Conservation (phyloP, 2,797 vertebrate genomes). For the Siniperca scherzeri region DNA sequence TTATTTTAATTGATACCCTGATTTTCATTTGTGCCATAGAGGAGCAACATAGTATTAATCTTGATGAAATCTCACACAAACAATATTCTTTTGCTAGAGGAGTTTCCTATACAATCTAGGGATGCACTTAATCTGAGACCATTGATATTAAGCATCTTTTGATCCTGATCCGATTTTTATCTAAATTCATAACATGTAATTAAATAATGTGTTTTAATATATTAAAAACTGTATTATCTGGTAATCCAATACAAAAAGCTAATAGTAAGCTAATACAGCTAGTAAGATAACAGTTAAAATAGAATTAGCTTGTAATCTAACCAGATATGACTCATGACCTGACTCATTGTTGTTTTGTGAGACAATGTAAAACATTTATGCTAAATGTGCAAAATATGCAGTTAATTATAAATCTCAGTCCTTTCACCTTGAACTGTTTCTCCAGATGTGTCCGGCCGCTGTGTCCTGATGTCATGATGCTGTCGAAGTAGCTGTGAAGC, state of each 20-base stretch:
- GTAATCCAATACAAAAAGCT: too few relatives aligned
- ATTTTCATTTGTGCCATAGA: background rate
- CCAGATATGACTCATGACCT: background rate
- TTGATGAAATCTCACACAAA: background rate
- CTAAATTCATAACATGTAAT: background rate
- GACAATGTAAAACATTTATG: background rate
- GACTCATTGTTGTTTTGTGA: background rate
- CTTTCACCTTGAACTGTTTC: slow-evolving; percentile 93
- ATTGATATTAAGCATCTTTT: background rate
- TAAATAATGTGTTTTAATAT: background rate
- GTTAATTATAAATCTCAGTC: background rate
- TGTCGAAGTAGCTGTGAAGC: slow-evolving; percentile 93
- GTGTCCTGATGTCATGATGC: slow-evolving; percentile 90
- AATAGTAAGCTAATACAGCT: background rate
- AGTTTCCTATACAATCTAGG: background rate
- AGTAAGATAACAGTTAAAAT: background rate
- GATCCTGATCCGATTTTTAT: background rate
- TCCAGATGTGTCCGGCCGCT: slow-evolving; percentile 90
- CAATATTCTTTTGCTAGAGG: background rate
- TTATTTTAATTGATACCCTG: background rate
- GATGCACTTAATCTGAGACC: background rate
- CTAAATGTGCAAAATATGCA: background rate
- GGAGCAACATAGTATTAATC: background rate
- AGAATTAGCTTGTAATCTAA: background rate
- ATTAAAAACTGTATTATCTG: background rate